Conservation (phyloP, 2,797 vertebrate species). For the Thripadectes ignobilis region DNA sequence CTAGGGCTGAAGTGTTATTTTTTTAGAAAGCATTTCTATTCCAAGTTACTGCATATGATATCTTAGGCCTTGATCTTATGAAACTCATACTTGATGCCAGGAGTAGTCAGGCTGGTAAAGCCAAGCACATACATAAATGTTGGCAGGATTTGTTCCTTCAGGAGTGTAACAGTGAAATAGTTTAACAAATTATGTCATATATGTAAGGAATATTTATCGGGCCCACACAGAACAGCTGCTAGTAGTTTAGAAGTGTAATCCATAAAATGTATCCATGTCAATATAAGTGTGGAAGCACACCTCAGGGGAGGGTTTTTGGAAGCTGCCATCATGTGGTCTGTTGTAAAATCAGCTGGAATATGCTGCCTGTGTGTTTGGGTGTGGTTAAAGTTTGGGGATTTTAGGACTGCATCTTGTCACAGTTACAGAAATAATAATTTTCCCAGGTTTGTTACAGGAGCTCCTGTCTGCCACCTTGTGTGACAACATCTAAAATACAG, state of each 20-base stretch:
- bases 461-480: conserved; percentile 72
- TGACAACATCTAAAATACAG: conserved; percentile 8
- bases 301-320: neutral
- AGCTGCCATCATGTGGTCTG: neutral
- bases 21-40: conserved; percentile 1
- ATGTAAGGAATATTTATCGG: neutral
- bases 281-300: neutral
- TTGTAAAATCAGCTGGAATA: neutral
- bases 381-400: neutral
- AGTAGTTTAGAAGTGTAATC: neutral
- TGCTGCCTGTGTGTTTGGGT: neutral
- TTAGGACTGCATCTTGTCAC: neutral
- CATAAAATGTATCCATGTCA: neutral
- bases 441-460: neutral
- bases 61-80: conserved; percentile 8
- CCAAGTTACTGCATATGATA: conserved; percentile 12
- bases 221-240: neutral
- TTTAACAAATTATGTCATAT: neutral
- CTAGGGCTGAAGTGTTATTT: neutral
- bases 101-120: conserved; percentile 22
- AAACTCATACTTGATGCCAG: neutral
- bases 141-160: conserved; percentile 3
- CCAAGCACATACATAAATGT: neutral
- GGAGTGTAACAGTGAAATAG: neutral
- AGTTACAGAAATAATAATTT: neutral